Evolutionary conservation across 2,888 invertebrate species (phyloP).

Genomic region (Catocala sponsa): DNA sequence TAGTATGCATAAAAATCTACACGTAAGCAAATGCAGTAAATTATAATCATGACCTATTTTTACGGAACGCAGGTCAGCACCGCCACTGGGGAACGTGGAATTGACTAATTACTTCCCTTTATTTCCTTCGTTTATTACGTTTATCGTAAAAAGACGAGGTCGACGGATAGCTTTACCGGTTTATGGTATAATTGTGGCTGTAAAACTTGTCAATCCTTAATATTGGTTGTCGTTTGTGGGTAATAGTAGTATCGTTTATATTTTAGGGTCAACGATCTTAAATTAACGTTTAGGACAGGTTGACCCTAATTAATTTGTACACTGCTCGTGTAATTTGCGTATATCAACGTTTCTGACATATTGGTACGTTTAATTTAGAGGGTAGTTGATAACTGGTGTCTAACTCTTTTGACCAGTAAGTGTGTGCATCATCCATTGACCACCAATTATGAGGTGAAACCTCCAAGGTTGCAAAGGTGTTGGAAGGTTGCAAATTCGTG

Average conservation of each 20-base stretch:
- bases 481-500: too few relatives aligned
- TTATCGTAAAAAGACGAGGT: conserved; percentile 43
- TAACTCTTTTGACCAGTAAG: too few relatives aligned
- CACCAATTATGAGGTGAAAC: too few relatives aligned
- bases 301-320: too few relatives aligned
- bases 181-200: conserved; percentile 11
- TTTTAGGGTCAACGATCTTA: background rate
- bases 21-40: background rate
- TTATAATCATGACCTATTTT: conserved; percentile 9
- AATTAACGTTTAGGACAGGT: too few relatives aligned
- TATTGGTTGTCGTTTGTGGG: background rate
- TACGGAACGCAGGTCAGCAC: conserved; percentile 1
- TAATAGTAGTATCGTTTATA: background rate
- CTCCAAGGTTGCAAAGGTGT: too few relatives aligned
- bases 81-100: conserved; percentile 12
- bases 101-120: conserved; percentile 38
- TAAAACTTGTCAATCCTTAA: conserved; percentile 7
- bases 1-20: too few relatives aligned
- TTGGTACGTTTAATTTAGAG: too few relatives aligned
- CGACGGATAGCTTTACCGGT: conserved; percentile 22
- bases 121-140: conserved; percentile 35
- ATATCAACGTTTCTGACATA: too few relatives aligned
- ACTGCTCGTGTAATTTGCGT: too few relatives aligned
- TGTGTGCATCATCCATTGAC: too few relatives aligned
- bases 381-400: too few relatives aligned